Conservation (phyloP, 2,113 vertebrate species). For the Theristicus caerulescens region DNA sequence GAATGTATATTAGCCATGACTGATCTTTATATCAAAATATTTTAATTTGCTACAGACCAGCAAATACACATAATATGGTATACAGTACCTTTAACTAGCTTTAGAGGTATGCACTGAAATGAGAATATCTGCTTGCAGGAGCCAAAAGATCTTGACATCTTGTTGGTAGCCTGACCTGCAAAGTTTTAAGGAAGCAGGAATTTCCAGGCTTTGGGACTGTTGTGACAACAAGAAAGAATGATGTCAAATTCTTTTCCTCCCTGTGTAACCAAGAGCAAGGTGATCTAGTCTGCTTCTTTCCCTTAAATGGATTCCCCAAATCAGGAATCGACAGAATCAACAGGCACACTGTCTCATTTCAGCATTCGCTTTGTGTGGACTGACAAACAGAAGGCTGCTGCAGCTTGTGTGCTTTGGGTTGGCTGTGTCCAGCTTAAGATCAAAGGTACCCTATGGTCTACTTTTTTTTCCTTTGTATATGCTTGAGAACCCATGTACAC, state of each 20-base stretch:
- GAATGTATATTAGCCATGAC: conserved; percentile 51
- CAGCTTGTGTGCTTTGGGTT: neutral
- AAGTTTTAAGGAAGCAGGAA: conserved; percentile 20
- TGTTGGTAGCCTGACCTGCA: conserved; percentile 5
- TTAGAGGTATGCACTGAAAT: neutral
- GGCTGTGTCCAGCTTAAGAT: neutral
- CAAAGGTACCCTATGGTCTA: neutral
- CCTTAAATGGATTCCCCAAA: neutral
- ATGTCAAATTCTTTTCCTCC: neutral
- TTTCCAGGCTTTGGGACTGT: neutral
- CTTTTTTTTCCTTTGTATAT: neutral
- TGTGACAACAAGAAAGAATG: neutral
- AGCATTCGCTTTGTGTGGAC: neutral
- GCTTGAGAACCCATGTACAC: neutral
- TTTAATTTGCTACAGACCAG: conserved; percentile 42
- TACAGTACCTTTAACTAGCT: neutral
- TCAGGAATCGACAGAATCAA: neutral
- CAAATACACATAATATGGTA: neutral
- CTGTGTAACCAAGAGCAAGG: neutral
- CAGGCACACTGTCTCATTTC: neutral
- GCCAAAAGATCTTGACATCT: neutral
- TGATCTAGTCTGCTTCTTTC: neutral
- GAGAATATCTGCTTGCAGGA: neutral
- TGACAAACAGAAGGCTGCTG: neutral
- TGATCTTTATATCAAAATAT: neutral